phyloP scores from a whole-genome alignment of 1,140 invertebrate species.

The Pseudomyrmex concolor region DNA sequence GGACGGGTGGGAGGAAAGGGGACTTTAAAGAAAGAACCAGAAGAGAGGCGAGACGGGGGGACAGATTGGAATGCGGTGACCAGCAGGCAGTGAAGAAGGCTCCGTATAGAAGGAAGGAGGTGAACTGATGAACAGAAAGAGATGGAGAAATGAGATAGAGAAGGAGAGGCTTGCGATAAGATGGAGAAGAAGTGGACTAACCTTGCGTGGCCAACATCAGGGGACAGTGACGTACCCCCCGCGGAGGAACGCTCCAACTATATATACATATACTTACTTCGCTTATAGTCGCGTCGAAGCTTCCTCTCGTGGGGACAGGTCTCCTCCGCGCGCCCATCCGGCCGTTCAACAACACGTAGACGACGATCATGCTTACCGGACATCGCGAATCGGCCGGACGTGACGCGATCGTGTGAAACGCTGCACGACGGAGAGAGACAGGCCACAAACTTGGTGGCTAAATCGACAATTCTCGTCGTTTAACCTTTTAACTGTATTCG shows the following conservation, averaged over 20 bases:
- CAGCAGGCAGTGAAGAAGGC: constrained; percentile 78
- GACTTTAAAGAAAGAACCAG: constrained; percentile 37
- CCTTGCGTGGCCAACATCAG: constrained; percentile 69
- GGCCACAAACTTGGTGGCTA: constrained; percentile 18
- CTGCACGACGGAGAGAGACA: constrained; percentile 15
- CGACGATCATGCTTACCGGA: constrained; percentile 49
- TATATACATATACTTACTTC: constrained; percentile 60
- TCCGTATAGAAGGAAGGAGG: constrained; percentile 55
- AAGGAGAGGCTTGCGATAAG: constrained; percentile 16
- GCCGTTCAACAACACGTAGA: constrained; percentile 42
- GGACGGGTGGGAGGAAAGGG: constrained; percentile 1
- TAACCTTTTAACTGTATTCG: constrained; percentile 31
- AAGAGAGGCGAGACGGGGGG: constrained; percentile 8
- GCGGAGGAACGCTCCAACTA: constrained; percentile 73
- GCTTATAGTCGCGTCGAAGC: constrained; percentile 41
- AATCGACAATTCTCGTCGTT: constrained; percentile 34
- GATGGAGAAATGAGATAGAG: constrained; percentile 3
- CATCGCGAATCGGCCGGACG: constrained; percentile 46
- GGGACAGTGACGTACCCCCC: constrained; percentile 82
- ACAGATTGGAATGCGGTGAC: constrained; percentile 80
- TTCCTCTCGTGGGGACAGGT: constrained; percentile 28
- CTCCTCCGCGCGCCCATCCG: background rate
- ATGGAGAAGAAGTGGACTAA: constrained; percentile 66
- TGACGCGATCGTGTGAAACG: constrained; percentile 51
- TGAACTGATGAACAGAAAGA: constrained; percentile 47